phyloP scores from a whole-genome alignment of 2,113 vertebrate species.

The Aspidoscelis tigris region DNA sequence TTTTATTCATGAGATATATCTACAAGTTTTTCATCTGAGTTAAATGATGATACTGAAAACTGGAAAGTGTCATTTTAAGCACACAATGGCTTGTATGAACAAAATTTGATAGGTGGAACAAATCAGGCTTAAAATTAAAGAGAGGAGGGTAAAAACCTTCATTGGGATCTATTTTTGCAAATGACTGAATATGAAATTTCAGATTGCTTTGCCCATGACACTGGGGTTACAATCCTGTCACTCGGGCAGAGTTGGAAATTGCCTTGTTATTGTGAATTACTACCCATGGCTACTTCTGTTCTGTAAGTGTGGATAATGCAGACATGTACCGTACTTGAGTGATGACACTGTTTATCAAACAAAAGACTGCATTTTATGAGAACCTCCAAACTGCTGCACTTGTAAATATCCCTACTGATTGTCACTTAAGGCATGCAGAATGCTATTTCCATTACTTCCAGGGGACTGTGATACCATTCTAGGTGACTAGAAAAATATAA shows the following conservation, averaged over 20 bases:
- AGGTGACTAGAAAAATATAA: slow-evolving; percentile 22
- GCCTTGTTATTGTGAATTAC: slow-evolving; percentile 33
- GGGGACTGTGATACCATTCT: not conserved
- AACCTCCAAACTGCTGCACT: not conserved
- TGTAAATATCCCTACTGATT: slow-evolving; percentile 26
- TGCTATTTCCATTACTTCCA: slow-evolving; percentile 16
- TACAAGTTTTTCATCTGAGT: slow-evolving; percentile 4
- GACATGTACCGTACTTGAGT: slow-evolving; percentile 7
- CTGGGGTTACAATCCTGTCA: slow-evolving; percentile 13
- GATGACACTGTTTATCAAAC: slow-evolving; percentile 26
- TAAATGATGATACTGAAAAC: not conserved
- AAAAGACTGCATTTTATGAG: not conserved
- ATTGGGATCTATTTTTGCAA: not conserved
- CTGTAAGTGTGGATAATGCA: slow-evolving; percentile 19
- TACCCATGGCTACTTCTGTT: slow-evolving; percentile 36
- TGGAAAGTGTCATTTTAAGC: slow-evolving; percentile 8
- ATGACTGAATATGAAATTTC: slow-evolving; percentile 16
- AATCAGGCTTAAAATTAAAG: not conserved
- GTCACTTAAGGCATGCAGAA: slow-evolving; percentile 27
- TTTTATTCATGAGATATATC: not conserved
- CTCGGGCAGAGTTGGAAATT: slow-evolving; percentile 20
- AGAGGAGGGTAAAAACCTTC: not conserved
- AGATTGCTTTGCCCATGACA: slow-evolving; percentile 12
- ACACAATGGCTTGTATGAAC: not conserved
- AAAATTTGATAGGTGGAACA: slow-evolving; percentile 2